Percentiles rank a stretch among this genome's conserved stretches.
Evolutionary conservation across 2,888 invertebrate genomes (phyloP).

Genomic region (Oligia fasciuncula): DNA sequence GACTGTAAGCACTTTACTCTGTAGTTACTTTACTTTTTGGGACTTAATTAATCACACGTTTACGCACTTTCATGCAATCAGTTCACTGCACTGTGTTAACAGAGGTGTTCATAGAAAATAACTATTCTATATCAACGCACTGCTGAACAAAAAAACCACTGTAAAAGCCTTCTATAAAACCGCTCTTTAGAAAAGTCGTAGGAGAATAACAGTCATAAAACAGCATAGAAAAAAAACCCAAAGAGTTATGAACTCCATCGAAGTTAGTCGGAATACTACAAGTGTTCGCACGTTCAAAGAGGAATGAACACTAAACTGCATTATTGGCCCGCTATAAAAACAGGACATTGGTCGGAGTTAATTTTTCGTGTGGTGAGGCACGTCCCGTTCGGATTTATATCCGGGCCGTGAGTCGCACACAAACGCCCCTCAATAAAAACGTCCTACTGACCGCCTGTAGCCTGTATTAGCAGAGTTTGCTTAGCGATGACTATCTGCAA

Average conservation of each 20-base stretch:
- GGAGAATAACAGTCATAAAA: slow-evolving; percentile 41
- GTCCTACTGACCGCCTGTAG: slow-evolving; percentile 69
- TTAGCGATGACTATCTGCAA: slow-evolving; percentile 61
- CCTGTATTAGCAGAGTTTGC: slow-evolving; percentile 56
- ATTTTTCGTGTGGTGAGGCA: slow-evolving; percentile 81
- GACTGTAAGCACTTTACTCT: slow-evolving; percentile 4
- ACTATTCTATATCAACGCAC: not conserved
- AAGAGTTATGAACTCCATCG: slow-evolving; percentile 49
- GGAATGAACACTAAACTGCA: slow-evolving; percentile 74
- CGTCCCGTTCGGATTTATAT: slow-evolving; percentile 80
- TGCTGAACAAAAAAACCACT: slow-evolving; percentile 9
- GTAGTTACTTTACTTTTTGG: too few species aligned
- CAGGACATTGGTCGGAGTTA: slow-evolving; percentile 77
- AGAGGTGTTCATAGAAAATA: slow-evolving; percentile 22
- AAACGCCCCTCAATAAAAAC: slow-evolving; percentile 76
- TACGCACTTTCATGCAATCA: slow-evolving; percentile 26
- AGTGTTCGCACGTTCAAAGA: slow-evolving; percentile 69
- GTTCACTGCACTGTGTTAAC: slow-evolving; percentile 13
- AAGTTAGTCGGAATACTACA: slow-evolving; percentile 57
- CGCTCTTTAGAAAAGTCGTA: slow-evolving; percentile 21
- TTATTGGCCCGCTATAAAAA: slow-evolving; percentile 77
- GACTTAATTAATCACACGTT: slow-evolving; percentile 29
- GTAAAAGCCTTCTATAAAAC: slow-evolving; percentile 41
- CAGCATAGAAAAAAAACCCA: slow-evolving; percentile 21
- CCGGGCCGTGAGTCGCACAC: slow-evolving; percentile 73